These are phyloP conservation scores for Anaspis maculata DNA, from an alignment of 2,888 invertebrate species.

Conservation along the genomic window DNA sequence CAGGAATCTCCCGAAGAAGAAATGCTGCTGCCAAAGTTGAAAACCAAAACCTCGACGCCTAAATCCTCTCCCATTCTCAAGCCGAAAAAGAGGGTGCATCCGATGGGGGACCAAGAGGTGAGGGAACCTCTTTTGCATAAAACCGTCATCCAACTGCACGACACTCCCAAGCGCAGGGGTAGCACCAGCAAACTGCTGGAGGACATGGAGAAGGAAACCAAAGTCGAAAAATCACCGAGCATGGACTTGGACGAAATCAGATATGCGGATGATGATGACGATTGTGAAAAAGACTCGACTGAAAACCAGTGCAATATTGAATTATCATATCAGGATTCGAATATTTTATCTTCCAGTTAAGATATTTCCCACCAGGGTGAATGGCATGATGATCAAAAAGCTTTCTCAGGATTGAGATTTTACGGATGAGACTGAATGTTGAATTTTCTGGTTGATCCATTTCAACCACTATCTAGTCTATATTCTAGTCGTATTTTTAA, in stretches of 20 bases:
- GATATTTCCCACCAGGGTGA: constrained; percentile 9
- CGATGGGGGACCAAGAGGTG: constrained; percentile 21
- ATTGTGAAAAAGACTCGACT: constrained; percentile 32
- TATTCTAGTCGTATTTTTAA: constrained; percentile 16
- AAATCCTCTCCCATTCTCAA: constrained; percentile 24
- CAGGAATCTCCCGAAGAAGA: constrained; percentile 57
- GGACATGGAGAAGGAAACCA: constrained; percentile 54
- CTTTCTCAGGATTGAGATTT: constrained; percentile 3
- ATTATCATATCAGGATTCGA: constrained; percentile 38
- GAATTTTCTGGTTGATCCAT: constrained; percentile 13
- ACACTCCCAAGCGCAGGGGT: constrained; percentile 24
- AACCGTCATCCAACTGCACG: constrained; percentile 29
- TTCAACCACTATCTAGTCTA: no score
- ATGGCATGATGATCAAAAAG: constrained; percentile 3
- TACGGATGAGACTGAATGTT: constrained; percentile 23
- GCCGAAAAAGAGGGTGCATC: constrained; percentile 23
- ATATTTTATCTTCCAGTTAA: constrained; percentile 38
- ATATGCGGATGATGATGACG: constrained; percentile 64
- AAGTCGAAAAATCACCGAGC: constrained; percentile 57
- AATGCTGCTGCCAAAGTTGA: constrained; percentile 42
- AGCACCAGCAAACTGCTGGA: constrained; percentile 15
- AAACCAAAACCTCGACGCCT: constrained; percentile 18
- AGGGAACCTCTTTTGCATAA: constrained; percentile 25
- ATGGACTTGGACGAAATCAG: constrained; percentile 57
- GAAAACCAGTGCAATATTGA: constrained; percentile 38